Evolutionary conservation across 2,888 invertebrate genomes (phyloP).

Genomic region (Eristalinus aeneus): DNA sequence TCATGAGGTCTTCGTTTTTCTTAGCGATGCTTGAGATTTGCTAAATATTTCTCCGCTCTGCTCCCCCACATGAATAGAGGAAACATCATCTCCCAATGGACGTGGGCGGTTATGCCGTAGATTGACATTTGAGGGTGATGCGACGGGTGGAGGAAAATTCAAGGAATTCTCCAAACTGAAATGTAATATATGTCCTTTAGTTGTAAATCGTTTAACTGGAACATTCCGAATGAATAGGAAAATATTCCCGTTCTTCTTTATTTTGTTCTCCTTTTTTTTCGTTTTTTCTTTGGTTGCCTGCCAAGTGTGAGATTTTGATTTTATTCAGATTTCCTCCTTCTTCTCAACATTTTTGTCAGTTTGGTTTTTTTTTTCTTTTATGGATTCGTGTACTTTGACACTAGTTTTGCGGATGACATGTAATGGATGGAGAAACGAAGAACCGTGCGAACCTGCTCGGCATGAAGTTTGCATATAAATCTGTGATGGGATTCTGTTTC

Average conservation of each 20-base stretch:
- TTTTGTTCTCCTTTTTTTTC: too few relatives aligned
- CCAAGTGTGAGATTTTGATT: slow-evolving; percentile 64
- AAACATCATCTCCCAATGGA: slow-evolving; percentile 8
- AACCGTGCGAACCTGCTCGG: background rate
- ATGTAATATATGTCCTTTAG: slow-evolving; percentile 60
- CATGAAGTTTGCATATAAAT: background rate
- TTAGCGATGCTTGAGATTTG: slow-evolving; percentile 26
- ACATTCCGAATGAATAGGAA: slow-evolving; percentile 45
- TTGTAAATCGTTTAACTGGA: slow-evolving; percentile 63
- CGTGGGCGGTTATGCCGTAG: slow-evolving; percentile 4
- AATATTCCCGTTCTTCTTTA: slow-evolving; percentile 1
- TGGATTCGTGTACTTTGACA: slow-evolving; percentile 32
- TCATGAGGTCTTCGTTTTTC: slow-evolving; percentile 3
- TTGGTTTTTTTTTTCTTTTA: slow-evolving; percentile 22
- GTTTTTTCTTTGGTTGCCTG: slow-evolving; percentile 31
- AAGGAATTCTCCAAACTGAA: slow-evolving; percentile 46
- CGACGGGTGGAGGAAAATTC: slow-evolving; percentile 9
- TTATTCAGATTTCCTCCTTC: slow-evolving; percentile 33
- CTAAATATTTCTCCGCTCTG: slow-evolving; percentile 40
- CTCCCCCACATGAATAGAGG: background rate
- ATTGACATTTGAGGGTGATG: background rate
- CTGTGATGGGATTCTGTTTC: slow-evolving; percentile 21
- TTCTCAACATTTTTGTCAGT: slow-evolving; percentile 2
- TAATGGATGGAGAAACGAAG: background rate
- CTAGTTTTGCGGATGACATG: slow-evolving; percentile 17